Percentiles rank a stretch among this genome's conserved stretches.
phyloP scores from a whole-genome alignment of 2,113 vertebrate genomes.

The Columbina picui region DNA sequence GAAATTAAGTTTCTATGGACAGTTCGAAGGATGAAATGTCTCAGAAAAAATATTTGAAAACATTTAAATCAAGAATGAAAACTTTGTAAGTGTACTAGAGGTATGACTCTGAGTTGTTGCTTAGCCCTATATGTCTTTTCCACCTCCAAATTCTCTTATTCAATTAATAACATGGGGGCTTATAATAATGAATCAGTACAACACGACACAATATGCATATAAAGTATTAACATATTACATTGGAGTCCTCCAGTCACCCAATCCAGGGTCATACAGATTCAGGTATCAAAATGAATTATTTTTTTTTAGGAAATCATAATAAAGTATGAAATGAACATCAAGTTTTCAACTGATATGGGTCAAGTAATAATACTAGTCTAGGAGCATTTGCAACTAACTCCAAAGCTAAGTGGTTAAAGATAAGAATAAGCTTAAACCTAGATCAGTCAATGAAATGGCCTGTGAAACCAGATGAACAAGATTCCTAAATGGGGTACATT shows the following conservation, averaged over 20 bases:
- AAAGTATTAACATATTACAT: not conserved
- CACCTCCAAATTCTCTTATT: not conserved
- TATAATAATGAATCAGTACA: not conserved
- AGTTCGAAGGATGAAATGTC: not conserved
- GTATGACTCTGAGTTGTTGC: not conserved
- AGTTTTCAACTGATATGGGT: not conserved
- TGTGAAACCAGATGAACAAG: not conserved
- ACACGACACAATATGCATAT: not conserved
- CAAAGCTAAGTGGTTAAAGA: conserved; percentile 1
- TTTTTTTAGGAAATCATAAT: not conserved
- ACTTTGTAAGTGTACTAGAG: not conserved
- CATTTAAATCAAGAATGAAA: not conserved
- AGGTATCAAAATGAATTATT: not conserved
- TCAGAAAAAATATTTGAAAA: not conserved
- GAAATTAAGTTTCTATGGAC: not conserved
- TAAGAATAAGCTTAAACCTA: not conserved
- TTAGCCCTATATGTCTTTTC: not conserved
- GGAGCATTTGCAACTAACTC: not conserved
- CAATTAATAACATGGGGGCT: not conserved
- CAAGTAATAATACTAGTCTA: not conserved
- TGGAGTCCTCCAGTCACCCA: not conserved
- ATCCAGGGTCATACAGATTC: not conserved
- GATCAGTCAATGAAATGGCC: not conserved
- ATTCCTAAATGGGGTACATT: not conserved
- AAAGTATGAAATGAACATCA: not conserved